Conservation (phyloP, 2,888 invertebrate species). For the Macropis europaea region DNA sequence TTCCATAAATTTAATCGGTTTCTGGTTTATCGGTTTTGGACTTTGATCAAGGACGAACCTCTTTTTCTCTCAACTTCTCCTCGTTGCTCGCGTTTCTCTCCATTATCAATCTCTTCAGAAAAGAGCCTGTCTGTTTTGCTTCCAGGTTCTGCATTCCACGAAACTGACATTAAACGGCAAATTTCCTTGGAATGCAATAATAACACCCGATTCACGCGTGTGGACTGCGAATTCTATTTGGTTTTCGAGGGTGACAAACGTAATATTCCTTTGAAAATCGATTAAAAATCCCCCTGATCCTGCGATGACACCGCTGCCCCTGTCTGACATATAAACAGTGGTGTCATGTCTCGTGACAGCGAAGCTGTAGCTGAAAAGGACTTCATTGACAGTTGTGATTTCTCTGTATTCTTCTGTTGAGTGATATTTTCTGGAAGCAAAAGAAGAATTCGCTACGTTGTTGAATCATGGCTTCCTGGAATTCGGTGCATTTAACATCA, state of each 20-base stretch:
- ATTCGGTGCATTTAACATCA: conserved; percentile 35
- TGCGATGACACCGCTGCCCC: neutral
- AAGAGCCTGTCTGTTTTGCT: neutral
- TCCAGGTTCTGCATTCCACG: too few relatives aligned
- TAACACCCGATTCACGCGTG: too few relatives aligned
- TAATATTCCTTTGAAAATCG: conserved; percentile 20
- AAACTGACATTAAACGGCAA: neutral
- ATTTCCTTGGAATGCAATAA: too few relatives aligned
- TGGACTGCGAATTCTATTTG: too few relatives aligned
- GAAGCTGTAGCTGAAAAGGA: neutral
- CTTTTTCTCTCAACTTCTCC: conserved; percentile 48
- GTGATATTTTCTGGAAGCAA: conserved; percentile 15
- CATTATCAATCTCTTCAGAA: too few relatives aligned
- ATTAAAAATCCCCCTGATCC: conserved; percentile 32
- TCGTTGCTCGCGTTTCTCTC: too few relatives aligned
- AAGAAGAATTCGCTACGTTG: conserved; percentile 10
- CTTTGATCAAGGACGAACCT: conserved; percentile 60
- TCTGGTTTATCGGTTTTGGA: conserved; percentile 75
- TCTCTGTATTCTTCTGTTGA: conserved; percentile 17
- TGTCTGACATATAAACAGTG: too few relatives aligned
- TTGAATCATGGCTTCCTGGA: conserved; percentile 17
- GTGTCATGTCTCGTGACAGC: neutral
- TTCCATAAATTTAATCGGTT: conserved; percentile 78
- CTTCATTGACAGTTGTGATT: conserved; percentile 25
- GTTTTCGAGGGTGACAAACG: too few relatives aligned